Base-by-base conservation (phyloP, 2,113 vertebrate genomes). In the Actenoides lindsayi region DNA sequence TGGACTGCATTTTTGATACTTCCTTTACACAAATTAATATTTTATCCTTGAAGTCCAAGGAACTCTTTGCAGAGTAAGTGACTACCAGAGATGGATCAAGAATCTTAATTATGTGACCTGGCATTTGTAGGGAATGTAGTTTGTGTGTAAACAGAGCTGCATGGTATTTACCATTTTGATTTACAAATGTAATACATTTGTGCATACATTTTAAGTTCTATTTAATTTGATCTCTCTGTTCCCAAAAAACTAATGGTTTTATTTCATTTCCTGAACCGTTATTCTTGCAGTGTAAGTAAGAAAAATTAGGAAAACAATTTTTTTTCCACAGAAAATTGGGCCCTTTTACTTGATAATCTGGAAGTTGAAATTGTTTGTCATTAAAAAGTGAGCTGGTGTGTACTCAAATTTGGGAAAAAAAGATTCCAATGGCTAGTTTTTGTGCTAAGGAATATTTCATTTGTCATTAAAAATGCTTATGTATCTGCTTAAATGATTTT, bases 71-170 rank as follows among this genome's bases (percentile, higher is more conserved):
- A 76, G 62, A 90, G 31, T 37, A 81, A 78, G 8, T 33, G 50
- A 85, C 46, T 44, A 59, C 56, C 24, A 78, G 39, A 77, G 25
- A n/a, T 24, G 24, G 9, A 83, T 11, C 23, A 68, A 65, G 48
- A 30, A 44, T 63, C 60, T 11, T 11, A 2, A 46, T 46, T 27
- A 46, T 25, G 21, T 87, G 41, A 54, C 23, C 81, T 60, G 64
- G 39, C 53, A 67, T 65, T 87, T 77, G 59, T 41, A 37, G 39
- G 27, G 20, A 42, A 14, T 16, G 19, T 56, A 59, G 68, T 80
- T 81, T 62, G 54, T 35, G 70, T 92, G 71, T 59, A 44, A 94
- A 74, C 51, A 74, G 75, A 90, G 41, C 48, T n/a, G 35, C 69
- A 75, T 30, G 10, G 18, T 68, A 75, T 53, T 65, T 33, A 79